These are phyloP conservation scores for Sceliomorpha sp. DNA, from an alignment of 2,888 invertebrate genomes.

Conservation along the genomic window DNA sequence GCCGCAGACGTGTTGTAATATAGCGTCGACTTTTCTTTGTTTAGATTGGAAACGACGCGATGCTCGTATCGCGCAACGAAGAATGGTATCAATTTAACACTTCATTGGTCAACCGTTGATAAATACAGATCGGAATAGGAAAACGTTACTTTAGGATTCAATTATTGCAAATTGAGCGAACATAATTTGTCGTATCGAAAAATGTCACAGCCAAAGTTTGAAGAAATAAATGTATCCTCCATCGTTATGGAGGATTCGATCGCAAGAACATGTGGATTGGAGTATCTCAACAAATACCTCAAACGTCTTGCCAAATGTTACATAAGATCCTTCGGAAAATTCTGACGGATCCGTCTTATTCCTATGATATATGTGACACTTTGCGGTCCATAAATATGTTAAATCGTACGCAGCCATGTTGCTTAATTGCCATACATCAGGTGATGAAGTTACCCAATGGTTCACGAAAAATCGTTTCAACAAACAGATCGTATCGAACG, in stretches of 20 bases:
- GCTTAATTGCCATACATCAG: too few relatives aligned
- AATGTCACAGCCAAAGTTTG: too few relatives aligned
- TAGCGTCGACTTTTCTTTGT: conserved; percentile 43
- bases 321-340: conserved; percentile 7
- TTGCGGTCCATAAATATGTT: conserved; percentile 15
- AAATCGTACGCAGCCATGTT: too few relatives aligned
- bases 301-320: conserved; percentile 17
- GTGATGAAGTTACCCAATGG: too few relatives aligned
- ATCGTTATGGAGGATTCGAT: background rate
- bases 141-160: too few relatives aligned
- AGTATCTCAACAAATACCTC: too few relatives aligned
- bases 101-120: conserved; percentile 32
- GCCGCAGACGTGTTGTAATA: conserved; percentile 24
- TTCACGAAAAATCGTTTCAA: too few relatives aligned
- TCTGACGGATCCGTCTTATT: conserved; percentile 16
- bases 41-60: conserved; percentile 42
- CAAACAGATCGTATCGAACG: too few relatives aligned
- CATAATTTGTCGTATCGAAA: too few relatives aligned
- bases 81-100: conserved; percentile 50
- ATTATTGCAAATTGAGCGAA: too few relatives aligned
- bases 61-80: conserved; percentile 26
- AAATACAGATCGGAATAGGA: too few relatives aligned
- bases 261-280: background rate
- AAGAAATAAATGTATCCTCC: too few relatives aligned
- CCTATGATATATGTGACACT: conserved; percentile 2